Evolutionary conservation across 2,113 vertebrate genomes (phyloP).

Genomic region (Phainopepla nitens): DNA sequence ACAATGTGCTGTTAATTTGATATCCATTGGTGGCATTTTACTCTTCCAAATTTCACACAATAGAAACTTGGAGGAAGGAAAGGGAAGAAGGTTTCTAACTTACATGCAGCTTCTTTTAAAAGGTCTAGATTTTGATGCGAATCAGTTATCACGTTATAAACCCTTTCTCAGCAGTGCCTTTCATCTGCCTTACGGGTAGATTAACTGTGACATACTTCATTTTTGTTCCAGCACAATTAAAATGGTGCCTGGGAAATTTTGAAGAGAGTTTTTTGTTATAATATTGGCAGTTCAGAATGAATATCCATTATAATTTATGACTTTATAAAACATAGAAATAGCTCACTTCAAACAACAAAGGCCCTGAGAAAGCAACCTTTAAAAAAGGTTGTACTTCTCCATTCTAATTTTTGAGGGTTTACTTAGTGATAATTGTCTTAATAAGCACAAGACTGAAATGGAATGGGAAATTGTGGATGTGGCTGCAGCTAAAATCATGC

Average conservation of each 20-base stretch:
- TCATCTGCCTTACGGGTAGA: neutral
- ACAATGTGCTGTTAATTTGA: neutral
- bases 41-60: neutral
- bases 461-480: neutral
- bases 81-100: neutral
- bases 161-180: neutral
- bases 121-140: neutral
- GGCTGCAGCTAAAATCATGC: neutral
- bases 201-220: neutral
- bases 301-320: neutral
- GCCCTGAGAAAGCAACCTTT: neutral
- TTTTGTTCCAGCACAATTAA: neutral
- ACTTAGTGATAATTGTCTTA: conserved; percentile 25
- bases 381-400: neutral
- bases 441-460: neutral
- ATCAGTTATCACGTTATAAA: neutral
- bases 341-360: neutral
- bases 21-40: neutral
- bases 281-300: neutral
- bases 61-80: neutral
- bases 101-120: neutral
- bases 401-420: neutral
- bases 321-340: neutral
- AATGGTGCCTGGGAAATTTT: neutral
- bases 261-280: neutral